Conservation (phyloP, 2,888 invertebrate genomes). For the Ophion ellenae region DNA sequence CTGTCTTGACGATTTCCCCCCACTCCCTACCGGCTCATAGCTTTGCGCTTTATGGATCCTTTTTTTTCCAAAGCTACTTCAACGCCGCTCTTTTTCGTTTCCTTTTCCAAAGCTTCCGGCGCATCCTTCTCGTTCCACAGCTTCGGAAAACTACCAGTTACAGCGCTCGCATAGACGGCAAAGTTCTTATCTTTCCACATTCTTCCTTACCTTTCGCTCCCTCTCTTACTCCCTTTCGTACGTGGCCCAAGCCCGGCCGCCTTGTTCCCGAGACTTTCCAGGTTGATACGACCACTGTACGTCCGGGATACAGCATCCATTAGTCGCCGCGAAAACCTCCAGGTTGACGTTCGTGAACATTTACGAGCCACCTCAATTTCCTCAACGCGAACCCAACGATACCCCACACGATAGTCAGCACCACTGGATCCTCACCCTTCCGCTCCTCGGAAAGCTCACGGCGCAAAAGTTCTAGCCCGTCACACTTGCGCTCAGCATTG, state of each 20-base stretch:
- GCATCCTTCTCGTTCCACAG: conserved; percentile 16
- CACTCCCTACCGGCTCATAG: not conserved
- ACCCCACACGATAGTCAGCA: not conserved
- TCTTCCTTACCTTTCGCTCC: conserved; percentile 8
- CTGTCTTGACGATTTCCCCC: conserved; percentile 48
- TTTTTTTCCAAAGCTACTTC: not conserved
- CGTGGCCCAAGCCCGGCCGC: not conserved
- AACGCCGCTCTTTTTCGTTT: not conserved
- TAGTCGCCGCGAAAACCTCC: conserved; percentile 61
- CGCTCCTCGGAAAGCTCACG: conserved; percentile 57
- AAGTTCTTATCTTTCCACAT: conserved; percentile 14
- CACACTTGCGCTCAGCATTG: conserved; percentile 17
- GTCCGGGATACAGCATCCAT: conserved; percentile 63
- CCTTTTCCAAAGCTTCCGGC: conserved; percentile 28
- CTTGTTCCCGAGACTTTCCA: conserved; percentile 23
- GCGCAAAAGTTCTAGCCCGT: not conserved
- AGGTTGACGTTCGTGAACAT: conserved; percentile 67
- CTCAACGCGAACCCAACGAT: conserved; percentile 38
- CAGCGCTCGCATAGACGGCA: conserved; percentile 12
- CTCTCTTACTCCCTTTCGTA: conserved; percentile 1
- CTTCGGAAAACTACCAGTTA: conserved; percentile 25
- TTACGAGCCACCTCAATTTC: conserved; percentile 71
- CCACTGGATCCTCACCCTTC: conserved; percentile 29
- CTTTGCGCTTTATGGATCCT: not conserved
- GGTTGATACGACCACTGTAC: conserved; percentile 32